Evolutionary conservation across 92 coral and sea anemone genomes (phyloP).

Genomic region (Zoanthus sansibaricus): DNA sequence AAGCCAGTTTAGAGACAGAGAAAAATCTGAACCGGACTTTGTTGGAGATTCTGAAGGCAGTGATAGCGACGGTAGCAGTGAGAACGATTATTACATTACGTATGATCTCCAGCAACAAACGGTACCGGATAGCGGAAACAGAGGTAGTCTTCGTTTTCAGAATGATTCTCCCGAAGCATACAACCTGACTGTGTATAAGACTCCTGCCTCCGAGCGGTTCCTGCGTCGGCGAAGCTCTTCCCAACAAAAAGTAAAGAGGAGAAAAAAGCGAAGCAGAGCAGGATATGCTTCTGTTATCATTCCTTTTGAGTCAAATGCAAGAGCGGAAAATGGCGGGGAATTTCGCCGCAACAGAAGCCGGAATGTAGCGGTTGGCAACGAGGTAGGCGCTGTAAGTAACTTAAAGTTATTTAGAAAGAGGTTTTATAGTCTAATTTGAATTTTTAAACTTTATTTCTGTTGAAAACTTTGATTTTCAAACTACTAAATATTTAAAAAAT

Average conservation of each 20-base stretch:
- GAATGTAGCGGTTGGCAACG: background rate
- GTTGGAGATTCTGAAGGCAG: background rate
- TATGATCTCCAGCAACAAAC: background rate
- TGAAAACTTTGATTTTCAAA: too few species aligned
- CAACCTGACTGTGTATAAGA: background rate
- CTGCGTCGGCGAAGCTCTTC: background rate
- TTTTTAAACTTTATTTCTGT: too few species aligned
- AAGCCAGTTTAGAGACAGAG: background rate
- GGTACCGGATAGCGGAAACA: background rate
- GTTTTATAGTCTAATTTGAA: background rate
- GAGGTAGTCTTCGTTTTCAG: background rate
- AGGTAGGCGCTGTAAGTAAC: slow-evolving; percentile 4
- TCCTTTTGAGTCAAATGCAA: background rate
- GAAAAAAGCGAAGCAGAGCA: background rate
- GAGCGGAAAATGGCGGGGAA: background rate
- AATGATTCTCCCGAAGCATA: background rate
- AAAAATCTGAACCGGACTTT: background rate
- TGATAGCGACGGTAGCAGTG: background rate
- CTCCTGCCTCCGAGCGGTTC: background rate
- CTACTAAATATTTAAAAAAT: too few species aligned
- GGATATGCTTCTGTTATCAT: background rate
- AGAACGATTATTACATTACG: background rate
- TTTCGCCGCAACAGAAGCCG: too few species aligned
- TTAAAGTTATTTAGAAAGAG: too few species aligned
- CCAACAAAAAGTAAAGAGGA: background rate